Base-by-base conservation (phyloP, 2,797 vertebrate species). In the Okamejei kenojei region DNA sequence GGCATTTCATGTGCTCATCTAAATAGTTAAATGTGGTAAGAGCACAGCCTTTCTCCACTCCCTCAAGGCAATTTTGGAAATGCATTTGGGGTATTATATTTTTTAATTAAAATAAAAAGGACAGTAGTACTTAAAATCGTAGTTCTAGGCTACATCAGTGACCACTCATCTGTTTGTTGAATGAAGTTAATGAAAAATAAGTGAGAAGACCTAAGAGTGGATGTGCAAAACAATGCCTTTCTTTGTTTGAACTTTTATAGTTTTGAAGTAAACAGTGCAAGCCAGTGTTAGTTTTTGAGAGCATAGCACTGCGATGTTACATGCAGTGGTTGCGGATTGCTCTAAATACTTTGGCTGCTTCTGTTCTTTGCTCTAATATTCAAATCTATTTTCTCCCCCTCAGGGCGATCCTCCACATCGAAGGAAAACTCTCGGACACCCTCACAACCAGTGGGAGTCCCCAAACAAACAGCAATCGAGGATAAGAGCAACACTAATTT, bases 391-490 rank as follows among this genome's bases (percentile, higher is more conserved):
- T 68, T 13, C 80, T 17, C 21, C 84, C 94, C 74, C 81, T 79
- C 84, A 97, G 96, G 96, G 94, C 98, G 94, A 96, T 94, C 96
- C 90, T 94, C 97, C 0, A 95, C 97, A 93, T 97, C 95, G 7
- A 99, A 98, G 94, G 98, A 97, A 88, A 97, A 97, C 0, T 95
- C 96, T 94, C 98, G 98, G 94, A 96, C 97, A 2, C 97, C 98
- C 0, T 96, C 97, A 78, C 95, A 97, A 26, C 97, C 97, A 0
- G 7, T 95, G 1, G 96, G 96, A 26, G 0, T 95, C 93, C 97
- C 98, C 0, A 98, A 98, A n/a, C 97, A 97, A 94, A 95, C 96
- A 0, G 80, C 95, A 0, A 94, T 97, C 93, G 97, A 97, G 0
- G 98, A 98, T 94, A 96, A 95, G 45, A 94, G 96, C 17, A 97